phyloP scores from a whole-genome alignment of 2,888 invertebrate species.

The Pseudeuparius sepicola region DNA sequence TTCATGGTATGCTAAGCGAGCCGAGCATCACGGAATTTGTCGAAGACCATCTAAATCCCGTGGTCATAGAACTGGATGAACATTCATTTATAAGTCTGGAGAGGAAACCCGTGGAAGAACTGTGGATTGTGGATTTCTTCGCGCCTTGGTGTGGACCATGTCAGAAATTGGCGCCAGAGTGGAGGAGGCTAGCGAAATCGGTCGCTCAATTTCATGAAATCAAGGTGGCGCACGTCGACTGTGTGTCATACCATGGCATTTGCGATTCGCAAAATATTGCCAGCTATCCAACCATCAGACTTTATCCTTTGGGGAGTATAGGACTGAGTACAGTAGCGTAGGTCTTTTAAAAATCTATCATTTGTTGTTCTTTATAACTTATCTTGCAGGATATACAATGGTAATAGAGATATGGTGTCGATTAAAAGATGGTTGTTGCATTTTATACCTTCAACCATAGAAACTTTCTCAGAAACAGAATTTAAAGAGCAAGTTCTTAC shows the following conservation, averaged over 20 bases:
- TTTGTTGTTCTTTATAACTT: too few species aligned
- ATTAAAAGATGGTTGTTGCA: conserved; percentile 53
- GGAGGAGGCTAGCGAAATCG: conserved; percentile 52
- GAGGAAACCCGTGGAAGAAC: conserved; percentile 42
- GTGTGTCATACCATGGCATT: conserved; percentile 46
- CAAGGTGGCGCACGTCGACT: conserved; percentile 56
- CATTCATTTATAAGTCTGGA: conserved; percentile 46
- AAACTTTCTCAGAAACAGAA: conserved; percentile 38
- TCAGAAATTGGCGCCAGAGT: conserved; percentile 56
- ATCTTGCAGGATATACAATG: conserved; percentile 45
- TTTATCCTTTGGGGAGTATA: conserved; percentile 50
- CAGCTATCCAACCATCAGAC: conserved; percentile 57
- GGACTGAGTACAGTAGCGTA: conserved; percentile 44
- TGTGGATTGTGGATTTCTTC: conserved; percentile 63
- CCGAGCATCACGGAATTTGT: conserved; percentile 55
- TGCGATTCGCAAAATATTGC: conserved; percentile 50
- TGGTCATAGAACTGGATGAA: conserved; percentile 47
- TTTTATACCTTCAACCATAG: conserved; percentile 50
- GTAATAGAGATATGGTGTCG: conserved; percentile 51
- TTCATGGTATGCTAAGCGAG: conserved; percentile 50
- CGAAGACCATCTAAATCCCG: conserved; percentile 45
- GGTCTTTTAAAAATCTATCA: too few species aligned
- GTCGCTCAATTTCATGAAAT: conserved; percentile 40
- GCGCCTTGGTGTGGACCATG: conserved; percentile 71
- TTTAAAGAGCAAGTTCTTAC: conserved; percentile 42